These are phyloP conservation scores for Rhyacophila evoluta DNA, from an alignment of 2,888 invertebrate genomes.

Conservation along the genomic window DNA sequence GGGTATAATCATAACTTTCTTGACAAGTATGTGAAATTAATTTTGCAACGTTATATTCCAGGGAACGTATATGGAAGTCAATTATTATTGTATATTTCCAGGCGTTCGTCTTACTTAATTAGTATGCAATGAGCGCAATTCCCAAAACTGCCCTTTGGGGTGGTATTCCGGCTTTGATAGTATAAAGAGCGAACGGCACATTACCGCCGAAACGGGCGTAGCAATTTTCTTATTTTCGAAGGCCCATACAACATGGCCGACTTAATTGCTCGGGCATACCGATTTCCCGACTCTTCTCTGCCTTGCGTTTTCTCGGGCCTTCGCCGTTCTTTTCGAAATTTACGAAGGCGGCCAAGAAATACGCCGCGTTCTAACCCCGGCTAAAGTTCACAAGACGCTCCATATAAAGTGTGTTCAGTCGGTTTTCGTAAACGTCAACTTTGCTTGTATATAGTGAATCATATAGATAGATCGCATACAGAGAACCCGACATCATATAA, in stretches of 20 bases:
- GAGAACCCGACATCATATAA: too few relatives aligned
- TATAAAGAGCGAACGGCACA: not conserved
- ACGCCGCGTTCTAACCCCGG: not conserved
- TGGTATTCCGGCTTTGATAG: not conserved
- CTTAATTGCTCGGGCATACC: conserved; percentile 52
- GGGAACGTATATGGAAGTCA: too few relatives aligned
- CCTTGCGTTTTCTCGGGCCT: conserved; percentile 26
- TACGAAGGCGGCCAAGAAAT: conserved; percentile 33
- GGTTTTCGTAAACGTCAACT: too few relatives aligned
- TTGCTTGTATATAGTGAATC: too few relatives aligned
- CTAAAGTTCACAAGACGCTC: conserved; percentile 3
- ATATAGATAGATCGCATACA: too few relatives aligned
- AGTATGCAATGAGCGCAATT: not conserved
- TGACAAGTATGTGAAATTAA: too few relatives aligned
- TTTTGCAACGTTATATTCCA: too few relatives aligned
- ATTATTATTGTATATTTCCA: too few relatives aligned
- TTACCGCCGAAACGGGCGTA: not conserved
- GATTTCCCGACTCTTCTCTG: conserved; percentile 48
- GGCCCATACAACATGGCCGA: conserved; percentile 44
- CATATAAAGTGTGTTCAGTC: not conserved
- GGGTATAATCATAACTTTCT: too few relatives aligned
- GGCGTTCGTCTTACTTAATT: too few relatives aligned
- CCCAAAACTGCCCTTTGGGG: not conserved
- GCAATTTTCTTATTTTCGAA: conserved; percentile 42
- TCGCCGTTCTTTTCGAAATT: conserved; percentile 41